phyloP scores from a whole-genome alignment of 2,113 vertebrate genomes.

The Pantherophis guttatus region DNA sequence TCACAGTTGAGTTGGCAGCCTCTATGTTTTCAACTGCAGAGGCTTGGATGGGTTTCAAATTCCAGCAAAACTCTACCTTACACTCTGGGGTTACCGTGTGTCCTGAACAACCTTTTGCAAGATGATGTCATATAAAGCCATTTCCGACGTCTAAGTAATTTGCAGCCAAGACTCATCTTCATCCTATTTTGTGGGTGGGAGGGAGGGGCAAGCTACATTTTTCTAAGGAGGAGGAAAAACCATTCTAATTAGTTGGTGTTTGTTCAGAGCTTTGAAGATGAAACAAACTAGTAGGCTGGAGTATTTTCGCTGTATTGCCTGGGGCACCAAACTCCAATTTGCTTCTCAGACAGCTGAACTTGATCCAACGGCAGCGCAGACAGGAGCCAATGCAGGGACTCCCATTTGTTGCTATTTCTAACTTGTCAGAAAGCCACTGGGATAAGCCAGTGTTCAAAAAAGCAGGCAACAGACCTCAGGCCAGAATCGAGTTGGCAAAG shows the following conservation, averaged over 20 bases:
- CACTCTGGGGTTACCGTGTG: slow-evolving; percentile 32
- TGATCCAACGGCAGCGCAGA: neutral
- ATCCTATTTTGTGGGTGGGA: neutral
- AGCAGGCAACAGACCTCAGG: neutral
- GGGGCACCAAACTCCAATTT: slow-evolving; percentile 2
- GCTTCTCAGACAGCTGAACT: slow-evolving; percentile 34
- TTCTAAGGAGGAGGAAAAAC: slow-evolving; percentile 37
- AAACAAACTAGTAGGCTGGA: slow-evolving; percentile 40
- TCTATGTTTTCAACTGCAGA: neutral
- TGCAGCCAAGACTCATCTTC: slow-evolving; percentile 40
- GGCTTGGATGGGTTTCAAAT: slow-evolving; percentile 12
- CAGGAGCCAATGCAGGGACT: slow-evolving; percentile 3
- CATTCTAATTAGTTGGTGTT: slow-evolving; percentile 56
- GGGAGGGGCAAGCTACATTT: slow-evolving; percentile 4
- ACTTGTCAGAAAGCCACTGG: slow-evolving; percentile 11
- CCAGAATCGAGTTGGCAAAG: neutral
- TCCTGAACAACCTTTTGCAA: slow-evolving; percentile 49
- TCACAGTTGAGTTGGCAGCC: neutral
- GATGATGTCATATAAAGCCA: slow-evolving; percentile 39
- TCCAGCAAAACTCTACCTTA: slow-evolving; percentile 22
- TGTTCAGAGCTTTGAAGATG: slow-evolving; percentile 40
- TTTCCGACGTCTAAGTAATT: slow-evolving; percentile 58
- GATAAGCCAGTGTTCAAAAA: neutral
- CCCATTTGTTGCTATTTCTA: neutral
- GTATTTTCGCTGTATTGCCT: slow-evolving; percentile 28